phyloP scores from a whole-genome alignment of 2,888 invertebrate genomes.

The Cotesia congregata region DNA sequence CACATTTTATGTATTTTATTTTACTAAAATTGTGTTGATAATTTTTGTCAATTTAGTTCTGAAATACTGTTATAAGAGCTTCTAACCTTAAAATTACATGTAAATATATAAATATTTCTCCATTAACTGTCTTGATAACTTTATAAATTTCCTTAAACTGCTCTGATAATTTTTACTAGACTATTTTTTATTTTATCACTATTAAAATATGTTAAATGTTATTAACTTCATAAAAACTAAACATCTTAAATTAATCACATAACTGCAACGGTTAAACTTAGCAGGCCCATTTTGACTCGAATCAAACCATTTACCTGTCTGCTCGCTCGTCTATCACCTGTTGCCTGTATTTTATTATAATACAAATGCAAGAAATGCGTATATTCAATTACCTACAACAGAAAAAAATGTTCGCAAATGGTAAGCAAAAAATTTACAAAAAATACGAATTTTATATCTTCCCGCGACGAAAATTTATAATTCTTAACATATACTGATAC shows the following conservation, averaged over 20 bases:
- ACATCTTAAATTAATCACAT: constrained; percentile 12
- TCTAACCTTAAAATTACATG: not conserved
- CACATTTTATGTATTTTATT: not conserved
- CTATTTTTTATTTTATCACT: not conserved
- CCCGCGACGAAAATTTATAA: not conserved
- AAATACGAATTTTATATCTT: not conserved
- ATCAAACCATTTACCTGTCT: constrained; percentile 15
- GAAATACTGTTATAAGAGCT: not conserved
- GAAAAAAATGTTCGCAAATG: not conserved
- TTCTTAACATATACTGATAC: too few species aligned
- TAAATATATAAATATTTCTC: not conserved
- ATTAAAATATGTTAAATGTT: not conserved
- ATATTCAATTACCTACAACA: not conserved
- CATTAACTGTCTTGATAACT: not conserved
- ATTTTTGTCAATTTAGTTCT: not conserved
- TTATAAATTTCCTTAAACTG: not conserved
- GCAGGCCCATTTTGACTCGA: constrained; percentile 8
- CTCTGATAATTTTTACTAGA: not conserved
- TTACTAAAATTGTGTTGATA: not conserved
- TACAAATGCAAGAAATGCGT: not conserved
- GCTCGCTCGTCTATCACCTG: constrained; percentile 16
- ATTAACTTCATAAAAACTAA: not conserved
- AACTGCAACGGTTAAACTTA: constrained; percentile 24
- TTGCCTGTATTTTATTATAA: constrained; percentile 15
- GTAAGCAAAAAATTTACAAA: not conserved